Evolutionary conservation across 2,113 vertebrate species (phyloP).

Genomic region (Ursus arctos): DNA sequence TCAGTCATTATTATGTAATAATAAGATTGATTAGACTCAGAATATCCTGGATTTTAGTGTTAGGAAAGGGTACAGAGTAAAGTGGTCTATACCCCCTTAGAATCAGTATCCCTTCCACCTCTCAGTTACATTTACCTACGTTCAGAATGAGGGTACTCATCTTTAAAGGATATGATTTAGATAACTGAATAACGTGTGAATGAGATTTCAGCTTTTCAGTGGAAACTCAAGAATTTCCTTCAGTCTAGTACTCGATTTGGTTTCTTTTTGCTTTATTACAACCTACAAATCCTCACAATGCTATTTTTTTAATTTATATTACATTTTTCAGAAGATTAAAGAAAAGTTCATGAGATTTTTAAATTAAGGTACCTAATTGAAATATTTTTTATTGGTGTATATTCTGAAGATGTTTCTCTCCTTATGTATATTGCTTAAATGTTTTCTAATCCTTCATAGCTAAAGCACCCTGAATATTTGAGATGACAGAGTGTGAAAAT

Average conservation of each 20-base stretch:
- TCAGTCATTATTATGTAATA: background rate
- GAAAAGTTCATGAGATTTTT: conserved; percentile 71
- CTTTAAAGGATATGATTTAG: background rate
- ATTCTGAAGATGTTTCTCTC: background rate
- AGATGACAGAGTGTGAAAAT: background rate
- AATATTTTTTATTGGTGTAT: background rate
- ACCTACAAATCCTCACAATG: conserved; percentile 32
- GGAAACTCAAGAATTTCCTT: background rate
- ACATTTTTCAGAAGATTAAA: conserved; percentile 51
- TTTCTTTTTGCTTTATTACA: conserved; percentile 11
- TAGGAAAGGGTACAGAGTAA: background rate
- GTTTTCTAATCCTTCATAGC: background rate
- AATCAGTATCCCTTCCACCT: conserved; percentile 5
- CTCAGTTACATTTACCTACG: background rate
- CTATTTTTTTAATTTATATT: conserved; percentile 24
- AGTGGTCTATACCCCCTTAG: background rate
- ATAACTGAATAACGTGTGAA: background rate
- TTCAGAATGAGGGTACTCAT: background rate
- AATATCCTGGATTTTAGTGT: conserved; percentile 37
- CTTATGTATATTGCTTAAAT: background rate
- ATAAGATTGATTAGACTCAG: conserved; percentile 14
- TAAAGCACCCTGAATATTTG: background rate
- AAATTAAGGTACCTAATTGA: conserved; percentile 64
- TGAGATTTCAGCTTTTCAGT: background rate
- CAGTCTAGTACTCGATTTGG: background rate